Base-by-base conservation (phyloP, 1,140 invertebrate genomes). In the Dendroctonus valens region DNA sequence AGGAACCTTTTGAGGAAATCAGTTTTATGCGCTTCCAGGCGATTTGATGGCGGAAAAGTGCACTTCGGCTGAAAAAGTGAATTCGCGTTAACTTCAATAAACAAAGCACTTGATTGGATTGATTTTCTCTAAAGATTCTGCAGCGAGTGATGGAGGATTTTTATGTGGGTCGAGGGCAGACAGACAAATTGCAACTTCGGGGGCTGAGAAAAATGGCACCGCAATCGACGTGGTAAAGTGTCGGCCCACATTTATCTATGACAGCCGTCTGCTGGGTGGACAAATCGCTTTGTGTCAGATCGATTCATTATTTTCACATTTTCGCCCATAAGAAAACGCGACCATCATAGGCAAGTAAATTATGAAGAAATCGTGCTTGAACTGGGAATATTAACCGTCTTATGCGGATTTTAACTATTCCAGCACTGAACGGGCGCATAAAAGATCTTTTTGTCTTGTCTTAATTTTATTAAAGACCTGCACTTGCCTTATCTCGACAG, bases 1-100 rank as follows among this genome's bases (percentile, higher is more conserved):
- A 63, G 41, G 37, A 11, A 15, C 15, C 14, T 59, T 60, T 52
- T 26, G 50, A 12, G 12, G n/a, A 65, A 41, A 65, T 65, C 62
- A 39, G 57, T 57, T 52, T 57, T 6, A 57, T 48, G 38, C 14
- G 14, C 6, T 53, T 62, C 39, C 48, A 14, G 7, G 15, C 3
- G 12, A 46, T 9, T 46, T 46, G 8, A 4, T 12, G 4, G 12
- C 8, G 42, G 42, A 11, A 9, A 12, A 46, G 3, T 46, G 42
- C 12, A 46, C 12, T 46, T 4, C 42, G 42, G 12, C 12, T 46
- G 12, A 12, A 46, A 46, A 11, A 11, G 42, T 11, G 8, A 11
- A 11, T 1, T n/a, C 42, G 42, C 12, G 42, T 46, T 46, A 9
- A 46, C 42, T 11, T 11, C 8, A 12, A 46, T 11, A 46, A 12